Conservation (phyloP, 2,888 invertebrate genomes). For the Ypsolopha sequella region DNA sequence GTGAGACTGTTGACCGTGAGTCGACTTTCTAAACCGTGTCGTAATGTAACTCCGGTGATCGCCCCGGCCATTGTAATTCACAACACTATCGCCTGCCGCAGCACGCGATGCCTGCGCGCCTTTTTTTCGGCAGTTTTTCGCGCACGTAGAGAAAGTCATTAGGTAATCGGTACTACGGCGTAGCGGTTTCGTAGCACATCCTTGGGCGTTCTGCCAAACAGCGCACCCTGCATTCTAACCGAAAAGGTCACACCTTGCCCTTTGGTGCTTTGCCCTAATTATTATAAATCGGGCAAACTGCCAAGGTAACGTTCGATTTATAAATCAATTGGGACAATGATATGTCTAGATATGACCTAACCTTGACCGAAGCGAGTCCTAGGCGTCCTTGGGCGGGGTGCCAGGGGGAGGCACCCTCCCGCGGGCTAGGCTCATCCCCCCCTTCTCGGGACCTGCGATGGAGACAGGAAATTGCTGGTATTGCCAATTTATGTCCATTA, state of each 20-base stretch:
- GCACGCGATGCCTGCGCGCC: slow-evolving; percentile 52
- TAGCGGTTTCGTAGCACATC: slow-evolving; percentile 2
- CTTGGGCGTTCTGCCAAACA: neutral
- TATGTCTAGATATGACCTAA: slow-evolving; percentile 12
- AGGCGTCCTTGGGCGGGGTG: slow-evolving; percentile 52
- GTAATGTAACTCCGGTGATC: slow-evolving; percentile 64
- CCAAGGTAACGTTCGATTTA: slow-evolving; percentile 1
- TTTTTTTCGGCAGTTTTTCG: slow-evolving; percentile 44
- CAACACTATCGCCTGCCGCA: slow-evolving; percentile 35
- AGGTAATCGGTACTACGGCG: neutral
- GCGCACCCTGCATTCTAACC: neutral
- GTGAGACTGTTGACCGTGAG: slow-evolving; percentile 63
- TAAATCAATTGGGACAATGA: neutral
- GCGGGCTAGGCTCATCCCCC: slow-evolving; percentile 2
- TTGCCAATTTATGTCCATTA: slow-evolving; percentile 36
- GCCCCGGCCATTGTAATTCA: slow-evolving; percentile 58
- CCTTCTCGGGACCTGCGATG: slow-evolving; percentile 12
- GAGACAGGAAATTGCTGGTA: slow-evolving; percentile 41
- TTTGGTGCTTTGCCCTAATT: neutral
- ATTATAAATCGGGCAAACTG: neutral
- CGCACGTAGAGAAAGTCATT: slow-evolving; percentile 47
- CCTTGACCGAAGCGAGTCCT: slow-evolving; percentile 48
- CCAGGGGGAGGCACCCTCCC: slow-evolving; percentile 23
- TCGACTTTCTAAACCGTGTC: slow-evolving; percentile 65
- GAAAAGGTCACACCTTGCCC: neutral